phyloP scores from a whole-genome alignment of 2,797 vertebrate genomes.

The Gorsachius magnificus region DNA sequence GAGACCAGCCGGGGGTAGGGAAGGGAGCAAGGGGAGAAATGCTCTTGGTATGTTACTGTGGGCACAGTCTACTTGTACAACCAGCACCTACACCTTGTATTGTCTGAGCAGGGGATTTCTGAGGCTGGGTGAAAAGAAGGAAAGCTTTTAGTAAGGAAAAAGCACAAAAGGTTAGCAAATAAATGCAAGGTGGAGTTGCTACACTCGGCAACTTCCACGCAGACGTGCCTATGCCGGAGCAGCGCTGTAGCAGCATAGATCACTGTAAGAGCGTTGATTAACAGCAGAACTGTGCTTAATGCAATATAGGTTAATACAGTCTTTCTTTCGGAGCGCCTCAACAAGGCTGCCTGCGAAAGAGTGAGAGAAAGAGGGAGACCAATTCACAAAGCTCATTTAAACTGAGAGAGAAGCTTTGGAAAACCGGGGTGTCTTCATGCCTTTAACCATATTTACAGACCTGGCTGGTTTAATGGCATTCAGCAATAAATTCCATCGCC shows the following conservation, averaged over 20 bases:
- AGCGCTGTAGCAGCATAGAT: neutral
- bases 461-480: neutral
- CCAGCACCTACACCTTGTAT: neutral
- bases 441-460: slow-evolving; percentile 59
- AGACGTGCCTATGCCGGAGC: neutral
- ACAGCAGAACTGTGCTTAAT: slow-evolving; percentile 56
- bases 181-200: neutral
- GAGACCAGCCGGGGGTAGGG: neutral
- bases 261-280: slow-evolving; percentile 19
- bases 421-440: neutral
- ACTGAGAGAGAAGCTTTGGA: neutral
- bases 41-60: neutral
- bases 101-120: neutral
- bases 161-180: neutral
- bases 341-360: neutral
- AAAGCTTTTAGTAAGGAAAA: neutral
- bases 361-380: neutral
- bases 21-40: neutral
- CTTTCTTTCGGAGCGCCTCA: slow-evolving; percentile 35
- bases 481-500: slow-evolving; percentile 45
- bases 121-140: neutral
- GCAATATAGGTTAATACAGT: slow-evolving; percentile 13
- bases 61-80: neutral
- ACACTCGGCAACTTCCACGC: fast-evolving
- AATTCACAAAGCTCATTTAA: slow-evolving; percentile 50